phyloP scores from a whole-genome alignment of 2,888 invertebrate species.

The Phaonia tiefii region DNA sequence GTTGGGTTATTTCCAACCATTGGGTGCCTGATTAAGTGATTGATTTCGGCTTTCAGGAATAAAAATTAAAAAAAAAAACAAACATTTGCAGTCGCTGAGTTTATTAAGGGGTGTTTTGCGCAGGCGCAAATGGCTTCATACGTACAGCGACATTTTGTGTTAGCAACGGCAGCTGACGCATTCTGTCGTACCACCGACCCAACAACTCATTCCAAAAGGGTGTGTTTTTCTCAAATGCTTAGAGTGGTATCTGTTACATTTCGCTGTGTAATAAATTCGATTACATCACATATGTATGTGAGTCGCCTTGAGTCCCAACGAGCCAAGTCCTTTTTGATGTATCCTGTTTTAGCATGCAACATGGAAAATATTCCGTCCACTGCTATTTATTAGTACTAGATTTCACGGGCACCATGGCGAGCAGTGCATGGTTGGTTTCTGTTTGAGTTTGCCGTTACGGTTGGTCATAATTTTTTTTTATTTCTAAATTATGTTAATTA shows the following conservation, averaged over 20 bases:
- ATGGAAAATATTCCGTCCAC: slow-evolving; percentile 59
- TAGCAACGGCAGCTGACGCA: slow-evolving; percentile 55
- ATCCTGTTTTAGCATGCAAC: slow-evolving; percentile 55
- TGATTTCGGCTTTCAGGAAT: slow-evolving; percentile 47
- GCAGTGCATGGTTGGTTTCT: neutral
- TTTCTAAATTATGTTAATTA: slow-evolving; percentile 57
- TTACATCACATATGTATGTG: slow-evolving; percentile 45
- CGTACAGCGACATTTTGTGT: slow-evolving; percentile 36
- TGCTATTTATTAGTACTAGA: slow-evolving; percentile 56
- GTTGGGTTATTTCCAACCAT: slow-evolving; percentile 1
- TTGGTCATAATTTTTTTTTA: slow-evolving; percentile 54
- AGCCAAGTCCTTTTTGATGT: slow-evolving; percentile 44
- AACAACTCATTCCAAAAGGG: slow-evolving; percentile 40
- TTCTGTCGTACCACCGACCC: slow-evolving; percentile 24
- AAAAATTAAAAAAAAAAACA: slow-evolving; percentile 9
- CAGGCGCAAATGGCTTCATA: slow-evolving; percentile 50
- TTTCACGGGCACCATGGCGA: slow-evolving; percentile 52
- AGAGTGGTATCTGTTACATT: neutral
- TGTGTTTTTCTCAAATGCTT: slow-evolving; percentile 45
- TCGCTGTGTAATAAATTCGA: slow-evolving; percentile 32
- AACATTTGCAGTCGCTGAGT: neutral
- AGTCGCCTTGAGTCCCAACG: neutral
- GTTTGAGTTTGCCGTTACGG: slow-evolving; percentile 9
- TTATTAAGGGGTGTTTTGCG: slow-evolving; percentile 51
- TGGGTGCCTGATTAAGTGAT: slow-evolving; percentile 56